Evolutionary conservation across 2,797 vertebrate species (phyloP), one percentile per base, ranked within the genome.

Genomic region (Pteronotus mesoamericanus): DNA sequence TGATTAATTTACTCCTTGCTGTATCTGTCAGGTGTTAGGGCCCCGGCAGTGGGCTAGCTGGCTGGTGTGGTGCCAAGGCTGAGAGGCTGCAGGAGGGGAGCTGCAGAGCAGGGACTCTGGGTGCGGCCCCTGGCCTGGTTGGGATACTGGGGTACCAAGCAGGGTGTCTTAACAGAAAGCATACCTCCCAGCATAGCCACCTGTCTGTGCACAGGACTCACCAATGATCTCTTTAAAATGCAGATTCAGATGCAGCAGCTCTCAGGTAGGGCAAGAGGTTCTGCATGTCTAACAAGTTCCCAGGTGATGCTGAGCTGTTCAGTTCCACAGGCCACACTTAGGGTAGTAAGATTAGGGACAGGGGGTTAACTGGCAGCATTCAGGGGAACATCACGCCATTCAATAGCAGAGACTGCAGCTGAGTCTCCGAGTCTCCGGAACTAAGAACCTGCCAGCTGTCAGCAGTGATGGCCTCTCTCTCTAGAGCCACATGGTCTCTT

Each of bases 1-100:
- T 97, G 96, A 98, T 98, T 98, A 98, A 98, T 98, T 97, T 93
- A 85, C 86, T 98, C 92, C 94, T 97, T 97, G 97, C 92, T 77
- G 83, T 11, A 69, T 94, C 74, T 95, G 77, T 88, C 64, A 91
- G 48, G 59, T 94, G 21, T 78, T 39, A 55, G 78, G 66, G 46
- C 32, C 44, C 48, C 46, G 39, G 53, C 0, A 0, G 57, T 24
- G 51, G 78, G 48, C 5, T 94, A 42, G 71, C 61, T n/a, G 5
- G 26, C 44, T 48, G 21, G 14, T 22, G 51, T 84, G 34, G n/a
- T 1, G 37, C 55, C 26, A 5, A 46, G 37, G 34, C 22, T 46
- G 37, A 34, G 68, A 86, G n/a, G 46, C 48, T 12, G 1, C 34
- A 18, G 16, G 4, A 8, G 24, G 19, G 61, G 21, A 46, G 3